phyloP scores from a whole-genome alignment of 2,888 invertebrate species.

The Acanthopleura granulata region DNA sequence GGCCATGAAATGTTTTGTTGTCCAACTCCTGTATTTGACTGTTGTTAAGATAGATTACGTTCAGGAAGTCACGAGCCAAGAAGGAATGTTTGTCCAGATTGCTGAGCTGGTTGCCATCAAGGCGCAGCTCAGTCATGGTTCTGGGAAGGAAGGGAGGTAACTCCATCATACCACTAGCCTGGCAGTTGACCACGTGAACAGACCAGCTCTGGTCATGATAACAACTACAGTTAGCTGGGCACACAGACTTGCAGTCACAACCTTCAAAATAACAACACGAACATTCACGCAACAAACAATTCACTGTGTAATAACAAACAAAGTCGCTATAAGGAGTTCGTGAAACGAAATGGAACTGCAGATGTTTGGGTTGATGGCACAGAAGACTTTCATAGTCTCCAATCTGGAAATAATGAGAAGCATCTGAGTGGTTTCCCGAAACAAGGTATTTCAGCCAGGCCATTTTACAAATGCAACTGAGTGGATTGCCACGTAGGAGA shows the following conservation, averaged over 20 bases:
- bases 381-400: background rate
- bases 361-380: background rate
- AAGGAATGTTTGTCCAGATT: conserved; percentile 9
- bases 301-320: conserved; percentile 14
- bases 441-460: conserved; percentile 8
- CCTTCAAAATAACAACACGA: background rate
- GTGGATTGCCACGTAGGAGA: conserved; percentile 10
- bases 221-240: conserved; percentile 20
- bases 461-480: conserved; percentile 16
- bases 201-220: background rate
- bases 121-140: background rate
- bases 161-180: background rate
- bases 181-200: conserved; percentile 12
- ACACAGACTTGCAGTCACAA: conserved; percentile 11
- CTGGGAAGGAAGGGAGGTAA: background rate
- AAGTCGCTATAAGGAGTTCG: background rate
- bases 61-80: background rate
- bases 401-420: conserved; percentile 8
- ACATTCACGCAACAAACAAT: background rate
- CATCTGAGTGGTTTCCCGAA: background rate
- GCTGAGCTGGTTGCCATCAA: conserved; percentile 3
- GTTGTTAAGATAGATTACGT: conserved; percentile 7
- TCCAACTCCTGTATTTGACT: conserved; percentile 5
- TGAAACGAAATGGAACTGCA: background rate
- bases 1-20: conserved; percentile 15